phyloP scores from a whole-genome alignment of 1,140 invertebrate species.

The Cryptotermes secundus region DNA sequence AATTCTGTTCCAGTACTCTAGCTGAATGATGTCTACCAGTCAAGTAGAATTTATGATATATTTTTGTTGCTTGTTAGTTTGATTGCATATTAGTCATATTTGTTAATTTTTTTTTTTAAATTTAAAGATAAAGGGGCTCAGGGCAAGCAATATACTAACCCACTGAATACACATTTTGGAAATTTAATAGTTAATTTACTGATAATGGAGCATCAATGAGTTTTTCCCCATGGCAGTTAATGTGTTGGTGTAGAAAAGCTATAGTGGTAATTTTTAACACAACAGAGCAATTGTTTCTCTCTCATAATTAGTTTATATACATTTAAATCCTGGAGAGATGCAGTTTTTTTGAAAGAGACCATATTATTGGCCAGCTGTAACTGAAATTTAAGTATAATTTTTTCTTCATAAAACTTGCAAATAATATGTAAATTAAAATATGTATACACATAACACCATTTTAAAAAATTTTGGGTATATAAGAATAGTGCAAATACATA shows the following conservation, averaged over 20 bases:
- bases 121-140: not conserved
- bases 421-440: not conserved
- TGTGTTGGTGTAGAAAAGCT: not conserved
- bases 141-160: not conserved
- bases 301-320: not conserved
- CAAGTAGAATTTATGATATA: not conserved
- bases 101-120: not conserved
- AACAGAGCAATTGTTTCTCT: not conserved
- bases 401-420: not conserved
- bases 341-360: not conserved
- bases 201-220: not conserved
- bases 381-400: too few relatives aligned
- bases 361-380: too few relatives aligned
- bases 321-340: not conserved
- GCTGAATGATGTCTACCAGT: not conserved
- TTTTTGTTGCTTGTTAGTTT: not conserved
- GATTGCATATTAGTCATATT: not conserved
- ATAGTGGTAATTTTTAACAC: not conserved
- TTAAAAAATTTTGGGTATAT: not conserved
- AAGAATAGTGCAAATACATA: not conserved
- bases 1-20: not conserved
- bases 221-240: slow-evolving; percentile 15
- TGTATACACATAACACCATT: not conserved
- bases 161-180: not conserved
- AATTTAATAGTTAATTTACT: not conserved